Conservation (phyloP, 2,888 invertebrate species). For the Acronicta aceris region DNA sequence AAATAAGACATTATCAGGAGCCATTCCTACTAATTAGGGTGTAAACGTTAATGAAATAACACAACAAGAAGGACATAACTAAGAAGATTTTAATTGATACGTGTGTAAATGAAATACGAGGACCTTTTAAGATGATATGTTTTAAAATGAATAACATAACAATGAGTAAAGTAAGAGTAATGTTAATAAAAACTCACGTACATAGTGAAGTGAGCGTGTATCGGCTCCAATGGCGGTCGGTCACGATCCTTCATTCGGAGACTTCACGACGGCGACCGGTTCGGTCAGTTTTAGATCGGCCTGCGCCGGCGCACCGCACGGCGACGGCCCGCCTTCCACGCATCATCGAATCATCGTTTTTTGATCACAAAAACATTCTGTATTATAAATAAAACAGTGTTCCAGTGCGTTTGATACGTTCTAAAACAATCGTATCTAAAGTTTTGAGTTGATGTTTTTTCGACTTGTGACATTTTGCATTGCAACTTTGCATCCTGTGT, state of each 20-base stretch:
- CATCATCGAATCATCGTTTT: constrained; percentile 69
- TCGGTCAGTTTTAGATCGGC: constrained; percentile 83
- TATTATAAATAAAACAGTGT: constrained; percentile 58
- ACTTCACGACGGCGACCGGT: constrained; percentile 81
- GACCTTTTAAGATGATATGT: constrained; percentile 16
- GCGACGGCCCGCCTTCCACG: constrained; percentile 65
- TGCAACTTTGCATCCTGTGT: constrained; percentile 56
- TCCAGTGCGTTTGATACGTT: constrained; percentile 47
- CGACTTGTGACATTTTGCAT: constrained; percentile 44
- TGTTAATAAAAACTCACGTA: constrained; percentile 51
- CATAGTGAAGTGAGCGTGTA: constrained; percentile 57
- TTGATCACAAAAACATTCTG: constrained; percentile 62
- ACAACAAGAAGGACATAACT: neutral
- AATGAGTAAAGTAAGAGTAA: constrained; percentile 55
- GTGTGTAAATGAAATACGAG: neutral
- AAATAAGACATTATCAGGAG: constrained; percentile 40
- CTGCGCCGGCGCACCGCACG: constrained; percentile 72
- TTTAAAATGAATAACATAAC: constrained; percentile 39
- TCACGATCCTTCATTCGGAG: constrained; percentile 68
- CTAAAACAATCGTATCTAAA: constrained; percentile 27
- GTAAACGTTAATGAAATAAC: constrained; percentile 8
- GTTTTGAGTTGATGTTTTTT: constrained; percentile 31
- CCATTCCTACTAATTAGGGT: constrained; percentile 32
- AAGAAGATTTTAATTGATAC: constrained; percentile 1
- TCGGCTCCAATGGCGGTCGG: constrained; percentile 66